Base-by-base conservation (phyloP, 2,888 invertebrate species). In the Rhagonycha lutea region DNA sequence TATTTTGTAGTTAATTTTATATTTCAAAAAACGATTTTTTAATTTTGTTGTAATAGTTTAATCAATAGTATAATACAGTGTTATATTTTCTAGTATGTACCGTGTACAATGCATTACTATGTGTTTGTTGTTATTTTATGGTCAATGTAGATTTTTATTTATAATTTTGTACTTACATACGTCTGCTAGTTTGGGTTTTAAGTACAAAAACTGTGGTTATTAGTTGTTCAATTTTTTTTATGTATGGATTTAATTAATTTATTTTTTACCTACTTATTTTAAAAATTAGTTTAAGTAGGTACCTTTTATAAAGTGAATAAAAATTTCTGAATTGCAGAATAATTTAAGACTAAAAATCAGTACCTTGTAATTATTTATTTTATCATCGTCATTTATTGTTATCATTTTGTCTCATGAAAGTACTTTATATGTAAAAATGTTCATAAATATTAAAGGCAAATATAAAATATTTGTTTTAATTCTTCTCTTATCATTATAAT, bases 401-500 rank as follows among this genome's bases (percentile, higher is more conserved):
- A 80, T 80, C 81, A 80, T 81, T 29, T 81, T 82, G 80, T 82
- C 79, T 82, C 80, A 83, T 84, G 81, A 81, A 81, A 82, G 82
- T 83, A 83, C 84, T 86, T 86, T 86, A 86, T 85, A 86, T 87
- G 87, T 87, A 87, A 87, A 87, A 86, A 86, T 87, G 87, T 86
- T 86, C 85, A 87, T 86, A 84, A 85, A 82, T 85, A 86, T 85
- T 77, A 77, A 77, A 77, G 72, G 72, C 70, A 75, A 75, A 72
- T 69, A 75, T 14, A 72, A 72, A 70, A 63, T 12, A 12, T 14
- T 18, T 68, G 32, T 29, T 68, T 24, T 3, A 23, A 24, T 23
- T n/a, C n/a, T n/a, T 11, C 65, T 24, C 0, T 23, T 4, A 4
- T n/a, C n/a, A n/a, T n/a, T n/a, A 18, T 18, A 1, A 18, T 18